Conservation (phyloP, 2,797 vertebrate genomes). For the Lepilemur septentrionalis region DNA sequence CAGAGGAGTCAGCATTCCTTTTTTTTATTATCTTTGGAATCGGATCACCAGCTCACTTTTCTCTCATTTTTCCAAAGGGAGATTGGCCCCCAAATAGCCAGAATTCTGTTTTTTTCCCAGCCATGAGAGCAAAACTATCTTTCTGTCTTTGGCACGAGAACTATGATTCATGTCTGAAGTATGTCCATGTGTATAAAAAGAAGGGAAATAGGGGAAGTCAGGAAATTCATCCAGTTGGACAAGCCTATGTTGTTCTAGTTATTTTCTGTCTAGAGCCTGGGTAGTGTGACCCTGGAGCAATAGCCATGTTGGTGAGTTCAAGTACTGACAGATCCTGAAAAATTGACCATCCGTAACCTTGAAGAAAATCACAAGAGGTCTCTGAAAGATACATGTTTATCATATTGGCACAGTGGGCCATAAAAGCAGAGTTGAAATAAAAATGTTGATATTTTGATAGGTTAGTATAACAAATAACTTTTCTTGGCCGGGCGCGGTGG, state of each 20-base stretch:
- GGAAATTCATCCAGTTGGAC: not conserved
- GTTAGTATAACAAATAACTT: not conserved
- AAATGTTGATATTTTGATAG: not conserved
- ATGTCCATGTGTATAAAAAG: not conserved
- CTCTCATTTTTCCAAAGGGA: not conserved
- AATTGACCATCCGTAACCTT: not conserved
- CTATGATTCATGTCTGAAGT: conserved; percentile 9
- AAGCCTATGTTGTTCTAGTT: not conserved
- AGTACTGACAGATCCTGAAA: not conserved
- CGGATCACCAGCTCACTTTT: not conserved
- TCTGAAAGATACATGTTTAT: not conserved
- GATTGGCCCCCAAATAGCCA: not conserved
- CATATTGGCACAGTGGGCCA: not conserved
- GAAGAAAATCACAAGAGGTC: not conserved
- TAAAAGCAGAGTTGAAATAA: not conserved
- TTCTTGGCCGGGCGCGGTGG: too few species aligned
- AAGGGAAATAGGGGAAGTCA: not conserved
- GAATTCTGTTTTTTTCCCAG: not conserved
- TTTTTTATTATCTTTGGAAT: conserved; percentile 18
- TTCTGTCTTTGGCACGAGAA: conserved; percentile 24
- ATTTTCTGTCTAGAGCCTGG: not conserved
- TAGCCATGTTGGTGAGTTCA: not conserved
- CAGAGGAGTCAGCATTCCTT: not conserved
- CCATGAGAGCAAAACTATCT: not conserved
- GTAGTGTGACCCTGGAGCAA: not conserved